Base-by-base conservation (phyloP, 2,797 vertebrate species). In the Trematomus bernacchii region DNA sequence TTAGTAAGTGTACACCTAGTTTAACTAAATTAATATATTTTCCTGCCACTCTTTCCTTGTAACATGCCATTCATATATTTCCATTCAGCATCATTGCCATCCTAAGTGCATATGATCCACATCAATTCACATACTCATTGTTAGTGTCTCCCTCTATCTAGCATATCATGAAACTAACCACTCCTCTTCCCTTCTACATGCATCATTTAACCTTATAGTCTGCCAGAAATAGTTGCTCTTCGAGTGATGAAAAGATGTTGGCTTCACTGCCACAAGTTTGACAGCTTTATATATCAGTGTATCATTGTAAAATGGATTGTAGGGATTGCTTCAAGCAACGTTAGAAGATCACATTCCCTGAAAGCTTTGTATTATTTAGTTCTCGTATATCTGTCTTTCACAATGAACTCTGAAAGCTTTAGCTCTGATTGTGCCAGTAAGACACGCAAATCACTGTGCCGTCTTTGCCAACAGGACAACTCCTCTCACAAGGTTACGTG, bases 11-110 rank as follows among this genome's bases (percentile, higher is more conserved):
- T 12, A 53, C 4, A 66, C 2, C 44, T 54, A 19, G 33, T 3
- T 62, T 73, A 60, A 27, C n/a, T 77, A 63, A 33, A 82, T 5
- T 71, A 2, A 12, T 10, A n/a, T 5, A 23, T 62, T 40, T 66
- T 42, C 8, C 65, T 65, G 27, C 27, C 16, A 46, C 33, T 65
- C 0, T 5, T 18, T 15, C 50, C 11, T 61, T 46, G 2, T 55
- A 55, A 23, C 69, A 69, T 58, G 44, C 14, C 33, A 58, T 63
- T 11, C n/a, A 62, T 66, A 10, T 40, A 67, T 66, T 68, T 47
- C 12, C 27, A 66, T 40, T 13, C 19, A 58, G 4, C 12, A 4
- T 73, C 11, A 9, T 58, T 47, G 1, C 33, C n/a, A 77, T 76
- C n/a, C 23, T 30, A 10, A 53, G 21, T 42, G 1, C 3, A 11